These are phyloP conservation scores for Dipus sagitta DNA, from an alignment of 2,797 vertebrate species.

Conservation along the genomic window DNA sequence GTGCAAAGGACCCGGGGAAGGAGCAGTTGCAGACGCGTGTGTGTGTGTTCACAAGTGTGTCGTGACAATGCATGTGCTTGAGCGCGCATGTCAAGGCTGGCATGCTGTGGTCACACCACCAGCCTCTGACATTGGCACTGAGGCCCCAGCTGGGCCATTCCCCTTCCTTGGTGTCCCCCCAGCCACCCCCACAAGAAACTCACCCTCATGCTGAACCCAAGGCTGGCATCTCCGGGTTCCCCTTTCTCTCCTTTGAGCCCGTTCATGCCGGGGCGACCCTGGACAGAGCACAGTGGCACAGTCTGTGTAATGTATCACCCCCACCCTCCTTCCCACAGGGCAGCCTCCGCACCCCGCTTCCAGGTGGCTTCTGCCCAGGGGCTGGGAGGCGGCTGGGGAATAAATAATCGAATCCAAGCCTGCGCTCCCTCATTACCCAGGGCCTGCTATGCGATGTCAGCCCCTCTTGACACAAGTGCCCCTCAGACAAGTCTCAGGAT, in stretches of 20 bases:
- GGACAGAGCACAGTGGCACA: neutral
- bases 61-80: rapidly evolving
- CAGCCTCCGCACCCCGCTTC: neutral
- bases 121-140: neutral
- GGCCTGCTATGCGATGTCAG: too few relatives aligned
- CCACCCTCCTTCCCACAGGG: too few relatives aligned
- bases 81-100: neutral
- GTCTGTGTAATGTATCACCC: too few relatives aligned
- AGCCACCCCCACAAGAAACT: conserved; percentile 73
- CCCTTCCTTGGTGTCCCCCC: rapidly evolving
- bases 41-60: rapidly evolving
- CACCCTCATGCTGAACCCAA: conserved; percentile 89
- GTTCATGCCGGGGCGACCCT: conserved; percentile 97
- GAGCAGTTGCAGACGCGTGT: too few relatives aligned
- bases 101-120: rapidly evolving
- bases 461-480: rapidly evolving
- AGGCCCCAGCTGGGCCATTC: neutral
- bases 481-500: neutral
- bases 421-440: too few relatives aligned
- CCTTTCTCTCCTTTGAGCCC: conserved; percentile 98
- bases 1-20: neutral
- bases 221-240: conserved; percentile 84
- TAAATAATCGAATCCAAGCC: too few relatives aligned
- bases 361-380: neutral
- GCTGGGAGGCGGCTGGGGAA: neutral